phyloP scores from a whole-genome alignment of 2,113 vertebrate species.

The Malurus alboscapulatus region DNA sequence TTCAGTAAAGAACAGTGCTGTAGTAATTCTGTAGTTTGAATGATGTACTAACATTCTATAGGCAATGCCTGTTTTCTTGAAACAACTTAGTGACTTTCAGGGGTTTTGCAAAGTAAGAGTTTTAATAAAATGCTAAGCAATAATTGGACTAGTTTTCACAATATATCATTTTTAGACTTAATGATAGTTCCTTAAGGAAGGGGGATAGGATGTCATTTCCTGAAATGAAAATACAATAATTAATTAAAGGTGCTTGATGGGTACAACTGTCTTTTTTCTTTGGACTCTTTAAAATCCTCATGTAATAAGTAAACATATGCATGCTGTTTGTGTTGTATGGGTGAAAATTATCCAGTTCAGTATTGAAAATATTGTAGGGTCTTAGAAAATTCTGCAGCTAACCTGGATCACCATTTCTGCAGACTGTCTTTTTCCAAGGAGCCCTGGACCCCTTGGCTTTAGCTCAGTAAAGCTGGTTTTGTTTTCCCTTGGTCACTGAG shows the following conservation, averaged over 20 bases:
- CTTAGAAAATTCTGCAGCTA: not conserved
- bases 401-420: not conserved
- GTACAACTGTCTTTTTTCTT: not conserved
- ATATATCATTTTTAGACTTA: not conserved
- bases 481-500: not conserved
- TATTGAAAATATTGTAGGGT: not conserved
- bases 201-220: fast-evolving
- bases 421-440: not conserved
- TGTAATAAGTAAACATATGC: not conserved
- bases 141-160: not conserved
- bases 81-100: not conserved
- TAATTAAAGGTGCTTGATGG: not conserved
- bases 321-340: not conserved
- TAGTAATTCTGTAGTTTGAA: not conserved
- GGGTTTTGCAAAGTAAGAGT: not conserved
- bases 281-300: not conserved
- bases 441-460: not conserved
- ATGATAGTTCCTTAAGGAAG: not conserved
- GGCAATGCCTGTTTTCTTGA: not conserved
- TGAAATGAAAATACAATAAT: not conserved
- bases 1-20: not conserved
- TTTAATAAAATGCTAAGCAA: not conserved
- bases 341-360: not conserved
- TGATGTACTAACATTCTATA: not conserved
- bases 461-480: not conserved